Evolutionary conservation across 2,113 vertebrate genomes (phyloP).

Genomic region (Chloropsis cyanopogon): DNA sequence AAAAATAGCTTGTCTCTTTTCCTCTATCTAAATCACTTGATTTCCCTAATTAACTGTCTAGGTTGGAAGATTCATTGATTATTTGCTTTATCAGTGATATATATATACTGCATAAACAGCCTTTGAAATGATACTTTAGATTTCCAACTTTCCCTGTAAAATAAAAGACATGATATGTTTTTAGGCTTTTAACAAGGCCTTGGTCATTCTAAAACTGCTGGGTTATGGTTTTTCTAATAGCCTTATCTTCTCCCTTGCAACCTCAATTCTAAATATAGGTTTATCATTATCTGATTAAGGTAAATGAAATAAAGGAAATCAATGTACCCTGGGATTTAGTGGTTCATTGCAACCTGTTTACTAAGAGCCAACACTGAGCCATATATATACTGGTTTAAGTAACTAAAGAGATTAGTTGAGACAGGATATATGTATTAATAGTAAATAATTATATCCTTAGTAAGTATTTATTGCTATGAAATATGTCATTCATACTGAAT

Average conservation of each 20-base stretch:
- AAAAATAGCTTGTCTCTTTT: background rate
- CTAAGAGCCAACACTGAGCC: background rate
- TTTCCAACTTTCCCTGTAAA: background rate
- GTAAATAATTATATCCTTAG: background rate
- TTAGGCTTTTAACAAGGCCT: background rate
- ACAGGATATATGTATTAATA: background rate
- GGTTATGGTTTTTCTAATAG: background rate
- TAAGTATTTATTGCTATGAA: background rate
- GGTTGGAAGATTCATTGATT: background rate
- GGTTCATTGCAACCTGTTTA: background rate
- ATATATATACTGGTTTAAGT: background rate
- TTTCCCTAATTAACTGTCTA: background rate
- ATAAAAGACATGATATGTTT: background rate
- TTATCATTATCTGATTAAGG: background rate
- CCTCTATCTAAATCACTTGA: background rate
- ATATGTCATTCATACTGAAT: background rate
- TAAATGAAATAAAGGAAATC: constrained; percentile 18
- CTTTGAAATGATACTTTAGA: background rate
- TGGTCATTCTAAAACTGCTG: background rate
- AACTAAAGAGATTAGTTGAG: background rate
- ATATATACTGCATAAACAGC: background rate
- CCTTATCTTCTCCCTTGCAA: background rate
- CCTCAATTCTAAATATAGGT: background rate
- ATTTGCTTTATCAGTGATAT: background rate
- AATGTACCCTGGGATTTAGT: background rate